These are phyloP conservation scores for Doryteuthis pealeii DNA, from an alignment of 1,140 invertebrate genomes.

Conservation along the genomic window DNA sequence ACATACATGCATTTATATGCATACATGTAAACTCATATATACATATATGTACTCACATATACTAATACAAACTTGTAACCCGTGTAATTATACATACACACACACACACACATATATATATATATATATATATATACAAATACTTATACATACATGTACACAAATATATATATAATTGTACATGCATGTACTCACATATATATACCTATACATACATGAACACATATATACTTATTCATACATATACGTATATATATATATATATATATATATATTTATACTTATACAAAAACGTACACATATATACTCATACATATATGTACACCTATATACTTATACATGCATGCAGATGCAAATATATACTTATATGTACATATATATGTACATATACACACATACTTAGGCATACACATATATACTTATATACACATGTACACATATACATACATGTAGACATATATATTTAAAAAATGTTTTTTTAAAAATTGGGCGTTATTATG, in stretches of 20 bases:
- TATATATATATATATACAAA: not conserved
- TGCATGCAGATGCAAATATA: not conserved
- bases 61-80: too few species aligned
- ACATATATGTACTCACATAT: too few species aligned
- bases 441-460: too few species aligned
- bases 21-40: too few species aligned
- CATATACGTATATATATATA: not conserved
- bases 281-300: not conserved
- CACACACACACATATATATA: not conserved
- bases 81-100: not conserved
- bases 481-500: too few species aligned
- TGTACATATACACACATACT: not conserved
- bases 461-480: too few species aligned
- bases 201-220: not conserved
- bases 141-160: not conserved
- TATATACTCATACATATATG: not conserved
- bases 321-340: not conserved
- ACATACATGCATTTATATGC: too few species aligned
- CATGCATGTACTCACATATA: not conserved
- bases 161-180: not conserved
- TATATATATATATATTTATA: not conserved
- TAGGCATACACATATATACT: not conserved
- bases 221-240: not conserved
- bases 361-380: not conserved
- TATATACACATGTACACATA: too few species aligned